Conservation (phyloP, 2,113 vertebrate genomes). For the Pedetes capensis region DNA sequence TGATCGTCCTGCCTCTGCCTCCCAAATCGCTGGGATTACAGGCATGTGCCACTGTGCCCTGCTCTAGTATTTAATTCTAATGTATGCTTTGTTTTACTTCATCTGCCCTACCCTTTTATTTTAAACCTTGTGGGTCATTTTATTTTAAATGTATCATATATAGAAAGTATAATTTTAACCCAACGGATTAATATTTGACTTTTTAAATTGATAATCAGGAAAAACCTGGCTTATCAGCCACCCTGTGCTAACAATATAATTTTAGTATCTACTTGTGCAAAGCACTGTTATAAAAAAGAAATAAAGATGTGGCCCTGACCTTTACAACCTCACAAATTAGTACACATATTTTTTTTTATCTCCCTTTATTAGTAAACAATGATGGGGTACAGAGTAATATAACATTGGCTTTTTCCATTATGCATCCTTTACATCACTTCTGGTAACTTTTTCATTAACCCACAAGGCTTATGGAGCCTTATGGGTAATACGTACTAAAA, state of each 20-base stretch:
- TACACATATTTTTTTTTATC: not conserved
- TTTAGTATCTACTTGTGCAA: not conserved
- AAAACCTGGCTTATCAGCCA: not conserved
- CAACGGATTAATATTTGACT: not conserved
- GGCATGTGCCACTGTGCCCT: too few species aligned
- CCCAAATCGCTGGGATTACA: too few species aligned
- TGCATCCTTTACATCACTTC: too few species aligned
- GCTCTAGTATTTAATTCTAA: not conserved
- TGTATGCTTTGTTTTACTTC: not conserved
- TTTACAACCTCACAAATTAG: not conserved
- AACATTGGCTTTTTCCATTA: too few species aligned
- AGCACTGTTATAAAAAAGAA: not conserved
- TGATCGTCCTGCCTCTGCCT: too few species aligned
- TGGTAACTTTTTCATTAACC: too few species aligned
- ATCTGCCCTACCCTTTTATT: not conserved
- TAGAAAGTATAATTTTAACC: not conserved
- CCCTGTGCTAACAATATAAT: not conserved
- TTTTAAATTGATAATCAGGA: not conserved
- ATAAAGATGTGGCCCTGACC: not conserved
- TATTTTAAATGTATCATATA: not conserved
- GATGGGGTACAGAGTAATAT: too few species aligned
- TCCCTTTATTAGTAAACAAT: too few species aligned
- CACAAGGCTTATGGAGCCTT: too few species aligned
- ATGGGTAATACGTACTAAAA: too few species aligned
- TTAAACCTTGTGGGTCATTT: not conserved